phyloP scores from a whole-genome alignment of 2,888 invertebrate genomes.

The Drosophila nigritarsus region DNA sequence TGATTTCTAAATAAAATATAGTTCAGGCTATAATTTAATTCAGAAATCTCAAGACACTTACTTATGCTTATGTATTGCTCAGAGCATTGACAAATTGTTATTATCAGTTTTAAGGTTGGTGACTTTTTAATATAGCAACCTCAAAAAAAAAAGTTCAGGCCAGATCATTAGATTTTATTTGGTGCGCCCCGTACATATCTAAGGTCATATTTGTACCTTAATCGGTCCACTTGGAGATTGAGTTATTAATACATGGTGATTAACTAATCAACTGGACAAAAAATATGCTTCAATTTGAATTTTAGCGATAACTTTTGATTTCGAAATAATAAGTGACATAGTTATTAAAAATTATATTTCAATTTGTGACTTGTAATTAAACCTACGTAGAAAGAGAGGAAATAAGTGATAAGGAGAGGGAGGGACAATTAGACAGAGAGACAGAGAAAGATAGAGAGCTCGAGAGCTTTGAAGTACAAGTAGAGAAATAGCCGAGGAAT shows the following conservation, averaged over 20 bases:
- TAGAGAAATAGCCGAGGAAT: background rate
- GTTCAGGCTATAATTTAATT: background rate
- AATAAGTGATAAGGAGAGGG: background rate
- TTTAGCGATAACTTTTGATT: conserved; percentile 19
- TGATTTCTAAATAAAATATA: background rate
- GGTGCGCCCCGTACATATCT: conserved; percentile 12
- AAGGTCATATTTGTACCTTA: conserved; percentile 42
- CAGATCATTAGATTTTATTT: conserved; percentile 18
- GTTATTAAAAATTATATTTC: conserved; percentile 18
- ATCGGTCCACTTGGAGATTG: conserved; percentile 47
- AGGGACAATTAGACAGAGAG: background rate
- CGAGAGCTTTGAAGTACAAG: background rate
- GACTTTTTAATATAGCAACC: conserved; percentile 1
- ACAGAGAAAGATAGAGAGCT: no score
- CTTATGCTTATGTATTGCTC: background rate
- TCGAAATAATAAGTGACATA: conserved; percentile 44
- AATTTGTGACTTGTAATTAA: conserved; percentile 10
- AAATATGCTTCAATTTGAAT: conserved; percentile 1
- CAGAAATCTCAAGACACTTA: background rate
- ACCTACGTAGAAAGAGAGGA: background rate
- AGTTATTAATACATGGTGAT: conserved; percentile 27
- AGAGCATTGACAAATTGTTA: background rate
- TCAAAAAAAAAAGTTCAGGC: conserved; percentile 6
- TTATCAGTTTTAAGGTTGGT: background rate
- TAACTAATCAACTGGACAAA: conserved; percentile 30